Evolutionary conservation across 2,797 vertebrate species (phyloP).

Genomic region (Glossophaga mutica): DNA sequence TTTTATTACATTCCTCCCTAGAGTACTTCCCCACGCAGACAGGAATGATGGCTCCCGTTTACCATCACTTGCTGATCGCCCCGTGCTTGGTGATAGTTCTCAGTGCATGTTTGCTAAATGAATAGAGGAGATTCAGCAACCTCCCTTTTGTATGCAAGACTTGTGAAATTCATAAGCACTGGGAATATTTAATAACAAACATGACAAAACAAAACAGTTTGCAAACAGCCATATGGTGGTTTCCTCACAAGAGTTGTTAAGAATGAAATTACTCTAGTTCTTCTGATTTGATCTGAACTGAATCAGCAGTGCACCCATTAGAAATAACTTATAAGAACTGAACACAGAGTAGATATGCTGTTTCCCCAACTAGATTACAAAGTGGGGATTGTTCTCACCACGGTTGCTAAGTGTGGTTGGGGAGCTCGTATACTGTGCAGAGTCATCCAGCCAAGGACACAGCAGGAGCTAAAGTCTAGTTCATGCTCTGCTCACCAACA

Average conservation of each 20-base stretch:
- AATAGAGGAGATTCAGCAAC: not conserved
- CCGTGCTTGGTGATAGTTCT: not conserved
- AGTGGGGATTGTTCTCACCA: not conserved
- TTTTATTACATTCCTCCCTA: not conserved
- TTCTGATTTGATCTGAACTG: not conserved
- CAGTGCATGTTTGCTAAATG: constrained; percentile 22
- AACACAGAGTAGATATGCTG: not conserved
- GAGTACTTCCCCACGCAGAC: not conserved
- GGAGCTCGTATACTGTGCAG: not conserved
- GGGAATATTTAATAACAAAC: constrained; percentile 55
- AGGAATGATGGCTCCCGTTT: not conserved
- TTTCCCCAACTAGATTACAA: not conserved
- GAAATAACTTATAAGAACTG: not conserved
- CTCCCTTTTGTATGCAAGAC: constrained; percentile 7
- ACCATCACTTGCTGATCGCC: not conserved
- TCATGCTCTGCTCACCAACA: not conserved
- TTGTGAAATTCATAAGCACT: constrained; percentile 28
- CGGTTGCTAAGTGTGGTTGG: not conserved
- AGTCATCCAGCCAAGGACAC: not conserved
- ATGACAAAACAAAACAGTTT: constrained; percentile 48
- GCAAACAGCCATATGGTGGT: constrained; percentile 55
- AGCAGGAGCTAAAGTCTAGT: not conserved
- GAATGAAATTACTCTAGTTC: constrained; percentile 30
- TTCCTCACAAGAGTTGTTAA: constrained; percentile 27
- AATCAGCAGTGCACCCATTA: not conserved